Evolutionary conservation across 2,797 vertebrate genomes (phyloP).

Genomic region (Anguilla pacifica): DNA sequence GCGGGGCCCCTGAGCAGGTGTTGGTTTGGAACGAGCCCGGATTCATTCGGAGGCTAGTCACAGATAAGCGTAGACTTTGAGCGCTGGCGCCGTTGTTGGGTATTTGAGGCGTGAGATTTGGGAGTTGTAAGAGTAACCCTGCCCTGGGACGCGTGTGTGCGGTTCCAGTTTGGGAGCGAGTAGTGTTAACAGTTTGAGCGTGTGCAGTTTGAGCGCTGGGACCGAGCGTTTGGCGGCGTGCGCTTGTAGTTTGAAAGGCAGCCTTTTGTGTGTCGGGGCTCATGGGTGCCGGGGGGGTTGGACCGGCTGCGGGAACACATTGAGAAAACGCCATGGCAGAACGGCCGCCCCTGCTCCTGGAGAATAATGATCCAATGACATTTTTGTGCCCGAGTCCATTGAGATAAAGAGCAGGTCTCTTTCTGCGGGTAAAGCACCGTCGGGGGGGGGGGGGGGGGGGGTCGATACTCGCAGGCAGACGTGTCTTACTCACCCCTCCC

Average conservation of each 20-base stretch:
- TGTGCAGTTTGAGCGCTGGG: background rate
- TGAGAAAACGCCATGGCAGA: background rate
- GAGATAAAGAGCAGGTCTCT: constrained; percentile 32
- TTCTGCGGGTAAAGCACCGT: constrained; percentile 25
- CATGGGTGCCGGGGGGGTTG: background rate
- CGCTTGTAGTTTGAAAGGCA: constrained; percentile 10
- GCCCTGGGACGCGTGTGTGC: background rate
- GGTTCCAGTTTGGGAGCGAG: background rate
- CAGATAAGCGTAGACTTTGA: background rate
- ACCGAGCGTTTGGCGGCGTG: background rate
- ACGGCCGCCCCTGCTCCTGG: background rate
- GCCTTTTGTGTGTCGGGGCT: background rate
- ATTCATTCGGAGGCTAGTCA: background rate
- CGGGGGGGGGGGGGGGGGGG: no score
- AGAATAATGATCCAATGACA: constrained; percentile 24
- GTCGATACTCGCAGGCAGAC: constrained; percentile 29
- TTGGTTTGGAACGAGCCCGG: background rate
- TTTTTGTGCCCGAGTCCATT: constrained; percentile 9
- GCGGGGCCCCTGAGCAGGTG: background rate
- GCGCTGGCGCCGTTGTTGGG: background rate
- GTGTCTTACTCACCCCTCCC: constrained; percentile 33
- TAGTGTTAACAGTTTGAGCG: constrained; percentile 10
- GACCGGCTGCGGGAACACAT: background rate
- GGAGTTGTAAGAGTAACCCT: background rate
- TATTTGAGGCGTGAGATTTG: background rate